A percentile compares a stretch with the other conserved stretches of the same genome.
Evolutionary conservation across 2,797 vertebrate genomes (phyloP).

Genomic region (Lagocephalus sceleratus): DNA sequence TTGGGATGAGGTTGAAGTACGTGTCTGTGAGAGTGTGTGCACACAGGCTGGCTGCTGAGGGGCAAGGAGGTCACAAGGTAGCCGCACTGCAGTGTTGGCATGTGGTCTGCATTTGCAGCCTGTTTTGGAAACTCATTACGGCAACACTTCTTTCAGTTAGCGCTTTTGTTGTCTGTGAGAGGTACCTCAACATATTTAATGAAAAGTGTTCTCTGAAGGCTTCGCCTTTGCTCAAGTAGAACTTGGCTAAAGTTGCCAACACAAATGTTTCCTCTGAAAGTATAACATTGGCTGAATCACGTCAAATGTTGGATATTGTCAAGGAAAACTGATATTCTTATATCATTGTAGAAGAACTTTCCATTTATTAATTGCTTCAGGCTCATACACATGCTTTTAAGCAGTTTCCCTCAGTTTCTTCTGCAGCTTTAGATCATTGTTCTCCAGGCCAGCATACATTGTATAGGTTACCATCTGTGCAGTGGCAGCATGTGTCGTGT

Average conservation of each 20-base stretch:
- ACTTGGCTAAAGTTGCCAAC: neutral
- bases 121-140: constrained; percentile 47
- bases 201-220: neutral
- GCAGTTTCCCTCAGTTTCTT: constrained; percentile 20
- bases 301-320: neutral
- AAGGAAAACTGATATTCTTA: neutral
- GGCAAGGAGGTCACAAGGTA: constrained; percentile 52
- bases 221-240: neutral
- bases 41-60: constrained; percentile 33
- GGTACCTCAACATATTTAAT: neutral
- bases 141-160: constrained; percentile 6
- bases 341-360: neutral
- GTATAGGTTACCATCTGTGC: constrained; percentile 60
- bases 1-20: constrained; percentile 32
- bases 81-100: constrained; percentile 57
- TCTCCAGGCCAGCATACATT: constrained; percentile 17
- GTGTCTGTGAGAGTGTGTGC: constrained; percentile 27
- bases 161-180: constrained; percentile 15
- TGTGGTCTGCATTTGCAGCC: constrained; percentile 47
- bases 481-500: constrained; percentile 46
- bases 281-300: neutral
- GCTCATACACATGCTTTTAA: constrained; percentile 5
- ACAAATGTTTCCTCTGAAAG: neutral
- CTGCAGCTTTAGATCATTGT: constrained; percentile 23
- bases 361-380: neutral